Evolutionary conservation across 2,888 invertebrate genomes (phyloP).

Genomic region (Oegoconia quadripuncta): DNA sequence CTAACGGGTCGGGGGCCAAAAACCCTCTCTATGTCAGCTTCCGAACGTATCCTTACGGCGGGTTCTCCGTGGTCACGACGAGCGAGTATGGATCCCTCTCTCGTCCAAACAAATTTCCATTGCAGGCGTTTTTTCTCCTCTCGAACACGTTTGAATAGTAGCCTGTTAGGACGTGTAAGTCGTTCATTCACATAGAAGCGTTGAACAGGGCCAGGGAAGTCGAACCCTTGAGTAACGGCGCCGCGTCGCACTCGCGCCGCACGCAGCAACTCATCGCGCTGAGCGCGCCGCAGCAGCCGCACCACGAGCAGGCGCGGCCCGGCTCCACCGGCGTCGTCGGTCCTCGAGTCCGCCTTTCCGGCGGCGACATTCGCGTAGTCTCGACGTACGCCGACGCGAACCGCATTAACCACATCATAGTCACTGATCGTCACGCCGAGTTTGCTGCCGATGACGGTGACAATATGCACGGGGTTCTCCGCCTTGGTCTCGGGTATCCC

Average conservation of each 20-base stretch:
- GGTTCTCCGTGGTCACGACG: background rate
- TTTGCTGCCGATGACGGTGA: background rate
- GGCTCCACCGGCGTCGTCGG: background rate
- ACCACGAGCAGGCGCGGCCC: slow-evolving; percentile 9
- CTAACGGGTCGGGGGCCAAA: too few species aligned
- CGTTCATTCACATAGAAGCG: background rate
- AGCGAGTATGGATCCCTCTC: background rate
- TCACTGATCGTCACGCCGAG: background rate
- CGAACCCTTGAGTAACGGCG: background rate
- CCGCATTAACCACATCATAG: background rate
- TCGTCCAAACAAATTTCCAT: background rate
- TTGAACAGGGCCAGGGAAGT: background rate
- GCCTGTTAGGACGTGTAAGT: background rate
- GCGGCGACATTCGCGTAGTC: background rate
- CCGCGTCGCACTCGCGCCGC: too few species aligned
- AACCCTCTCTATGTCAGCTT: background rate
- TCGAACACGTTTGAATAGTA: background rate
- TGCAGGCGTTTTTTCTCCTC: background rate
- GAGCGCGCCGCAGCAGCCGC: slow-evolving; percentile 7
- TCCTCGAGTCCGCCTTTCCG: too few species aligned
- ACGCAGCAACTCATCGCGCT: slow-evolving; percentile 8
- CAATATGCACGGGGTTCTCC: background rate
- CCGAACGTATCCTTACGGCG: background rate
- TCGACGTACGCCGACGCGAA: background rate
- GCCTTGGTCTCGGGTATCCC: background rate